These are phyloP conservation scores for Eupithecia tripunctaria DNA, from an alignment of 2,888 invertebrate genomes.

Conservation along the genomic window DNA sequence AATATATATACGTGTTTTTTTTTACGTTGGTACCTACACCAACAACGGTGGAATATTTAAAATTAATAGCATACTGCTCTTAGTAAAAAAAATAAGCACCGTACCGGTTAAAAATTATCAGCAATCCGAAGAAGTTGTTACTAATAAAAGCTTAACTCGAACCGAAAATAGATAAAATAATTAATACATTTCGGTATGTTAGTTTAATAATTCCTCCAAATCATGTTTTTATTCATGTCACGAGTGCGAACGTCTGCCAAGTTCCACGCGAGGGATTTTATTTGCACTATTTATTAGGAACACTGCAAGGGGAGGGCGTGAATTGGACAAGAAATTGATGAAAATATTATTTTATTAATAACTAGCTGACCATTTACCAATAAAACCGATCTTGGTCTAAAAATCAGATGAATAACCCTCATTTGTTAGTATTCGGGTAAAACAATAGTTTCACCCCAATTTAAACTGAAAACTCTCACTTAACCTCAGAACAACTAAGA, in stretches of 20 bases:
- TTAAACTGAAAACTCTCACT: background rate
- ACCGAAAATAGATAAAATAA: background rate
- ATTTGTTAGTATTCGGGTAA: background rate
- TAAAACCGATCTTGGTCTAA: background rate
- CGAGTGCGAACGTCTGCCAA: constrained; percentile 27
- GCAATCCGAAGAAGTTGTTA: background rate
- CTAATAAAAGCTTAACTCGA: background rate
- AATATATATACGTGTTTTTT: too few species aligned
- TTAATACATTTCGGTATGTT: constrained; percentile 13
- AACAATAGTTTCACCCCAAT: background rate
- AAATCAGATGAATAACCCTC: background rate
- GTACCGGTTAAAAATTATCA: too few species aligned
- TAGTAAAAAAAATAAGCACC: too few species aligned
- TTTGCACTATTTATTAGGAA: constrained; percentile 17
- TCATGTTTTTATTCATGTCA: constrained; percentile 36
- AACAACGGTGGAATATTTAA: too few species aligned
- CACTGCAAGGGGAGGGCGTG: background rate
- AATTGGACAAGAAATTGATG: background rate
- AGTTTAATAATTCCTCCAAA: constrained; percentile 10
- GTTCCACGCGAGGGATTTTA: constrained; percentile 15
- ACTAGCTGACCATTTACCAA: background rate
- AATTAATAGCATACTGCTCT: background rate
- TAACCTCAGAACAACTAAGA: background rate
- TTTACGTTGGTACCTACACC: too few species aligned
- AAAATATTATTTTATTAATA: background rate